A percentile compares a stretch with the other conserved stretches of the same genome.
Conservation (phyloP, 2,888 invertebrate species). For the Mythimna impura region DNA sequence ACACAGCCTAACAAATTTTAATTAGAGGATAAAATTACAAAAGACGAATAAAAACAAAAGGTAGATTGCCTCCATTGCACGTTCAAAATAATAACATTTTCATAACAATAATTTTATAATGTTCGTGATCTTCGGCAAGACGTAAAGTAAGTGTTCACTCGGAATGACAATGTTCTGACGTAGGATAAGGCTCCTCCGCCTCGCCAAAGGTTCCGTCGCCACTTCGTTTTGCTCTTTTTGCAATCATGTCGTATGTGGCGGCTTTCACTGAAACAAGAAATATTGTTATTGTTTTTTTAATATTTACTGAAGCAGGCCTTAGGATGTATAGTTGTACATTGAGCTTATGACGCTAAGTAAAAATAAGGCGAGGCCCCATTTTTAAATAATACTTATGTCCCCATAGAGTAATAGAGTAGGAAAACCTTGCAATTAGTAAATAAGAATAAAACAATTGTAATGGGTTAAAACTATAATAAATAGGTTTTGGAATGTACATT, state of each 20-base stretch:
- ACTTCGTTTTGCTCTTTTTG: constrained; percentile 76
- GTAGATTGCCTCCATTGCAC: constrained; percentile 4
- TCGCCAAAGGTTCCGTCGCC: constrained; percentile 81
- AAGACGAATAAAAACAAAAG: constrained; percentile 19
- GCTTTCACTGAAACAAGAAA: constrained; percentile 82
- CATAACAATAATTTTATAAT: constrained; percentile 12
- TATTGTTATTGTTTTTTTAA: background rate
- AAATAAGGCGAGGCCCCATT: background rate
- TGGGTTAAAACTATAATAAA: no score
- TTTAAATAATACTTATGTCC: no score
- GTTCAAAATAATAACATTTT: constrained; percentile 6
- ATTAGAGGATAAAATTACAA: background rate
- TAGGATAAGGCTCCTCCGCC: constrained; percentile 76
- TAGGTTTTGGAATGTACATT: no score
- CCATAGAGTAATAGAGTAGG: no score
- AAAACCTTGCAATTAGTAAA: no score
- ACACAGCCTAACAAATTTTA: background rate
- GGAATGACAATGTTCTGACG: constrained; percentile 51
- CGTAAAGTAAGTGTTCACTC: constrained; percentile 37
- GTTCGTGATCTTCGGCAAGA: background rate
- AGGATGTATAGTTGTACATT: background rate
- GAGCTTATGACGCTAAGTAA: no score
- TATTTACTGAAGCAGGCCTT: background rate
- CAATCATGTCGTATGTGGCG: constrained; percentile 80
- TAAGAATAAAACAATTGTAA: no score